Conservation (phyloP, 2,888 invertebrate genomes). For the Xanthia icteritia region DNA sequence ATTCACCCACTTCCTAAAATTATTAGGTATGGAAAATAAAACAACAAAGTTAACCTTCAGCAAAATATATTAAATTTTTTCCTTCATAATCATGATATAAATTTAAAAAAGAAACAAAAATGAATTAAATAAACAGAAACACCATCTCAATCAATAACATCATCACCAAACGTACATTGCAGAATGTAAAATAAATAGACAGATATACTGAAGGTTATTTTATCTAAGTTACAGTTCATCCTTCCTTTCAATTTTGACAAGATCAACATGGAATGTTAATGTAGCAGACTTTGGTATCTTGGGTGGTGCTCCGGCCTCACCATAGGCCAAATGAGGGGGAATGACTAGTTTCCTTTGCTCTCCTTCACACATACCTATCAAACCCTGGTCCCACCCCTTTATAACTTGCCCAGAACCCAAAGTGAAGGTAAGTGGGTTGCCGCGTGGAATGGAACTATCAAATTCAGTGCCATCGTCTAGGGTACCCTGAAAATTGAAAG, state of each 20-base stretch:
- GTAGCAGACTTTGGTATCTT: constrained; percentile 95
- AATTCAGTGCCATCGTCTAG: constrained; percentile 96
- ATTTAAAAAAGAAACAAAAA: constrained; percentile 23
- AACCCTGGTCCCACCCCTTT: constrained; percentile 97
- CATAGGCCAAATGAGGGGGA: constrained; percentile 96
- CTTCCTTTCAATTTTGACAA: constrained; percentile 93
- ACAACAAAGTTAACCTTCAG: constrained; percentile 38
- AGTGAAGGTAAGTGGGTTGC: constrained; percentile 94
- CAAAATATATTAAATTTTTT: constrained; percentile 18
- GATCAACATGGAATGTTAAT: constrained; percentile 95
- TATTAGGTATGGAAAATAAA: neutral
- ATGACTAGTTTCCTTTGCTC: constrained; percentile 96
- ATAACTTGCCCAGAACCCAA: constrained; percentile 96
- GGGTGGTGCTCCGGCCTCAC: constrained; percentile 94
- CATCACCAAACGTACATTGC: constrained; percentile 3
- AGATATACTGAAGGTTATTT: constrained; percentile 32
- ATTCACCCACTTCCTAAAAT: neutral
- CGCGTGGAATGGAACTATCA: constrained; percentile 94
- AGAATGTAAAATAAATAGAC: constrained; percentile 23
- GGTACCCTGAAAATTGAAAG: constrained; percentile 91
- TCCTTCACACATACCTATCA: constrained; percentile 96
- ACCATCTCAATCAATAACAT: constrained; percentile 26
- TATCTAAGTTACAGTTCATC: constrained; percentile 86
- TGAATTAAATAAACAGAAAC: neutral
- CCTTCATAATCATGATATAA: neutral